Conservation (phyloP, 2,797 vertebrate species). For the Pachyuromys duprasi region DNA sequence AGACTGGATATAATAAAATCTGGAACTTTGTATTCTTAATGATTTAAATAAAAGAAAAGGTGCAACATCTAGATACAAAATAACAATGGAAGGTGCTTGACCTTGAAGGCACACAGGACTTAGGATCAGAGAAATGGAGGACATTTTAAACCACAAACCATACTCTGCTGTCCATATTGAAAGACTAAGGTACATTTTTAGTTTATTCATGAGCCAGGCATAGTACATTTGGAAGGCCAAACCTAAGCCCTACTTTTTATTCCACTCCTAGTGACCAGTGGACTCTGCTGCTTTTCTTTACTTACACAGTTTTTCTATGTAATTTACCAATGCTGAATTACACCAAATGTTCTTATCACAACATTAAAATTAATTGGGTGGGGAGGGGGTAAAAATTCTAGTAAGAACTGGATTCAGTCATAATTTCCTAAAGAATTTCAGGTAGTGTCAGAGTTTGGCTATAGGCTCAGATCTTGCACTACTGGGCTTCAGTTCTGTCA, state of each 20-base stretch:
- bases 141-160: neutral
- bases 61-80: constrained; percentile 13
- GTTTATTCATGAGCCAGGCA: neutral
- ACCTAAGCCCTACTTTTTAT: neutral
- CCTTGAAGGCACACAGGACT: neutral
- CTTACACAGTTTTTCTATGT: neutral
- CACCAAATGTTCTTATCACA: neutral
- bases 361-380: constrained; percentile 22
- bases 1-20: constrained; percentile 34
- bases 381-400: neutral
- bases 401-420: neutral
- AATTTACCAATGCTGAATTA: constrained; percentile 4
- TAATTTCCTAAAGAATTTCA: neutral
- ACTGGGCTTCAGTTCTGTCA: neutral
- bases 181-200: constrained; percentile 56
- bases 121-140: neutral
- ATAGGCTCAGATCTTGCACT: neutral
- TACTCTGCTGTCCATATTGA: neutral
- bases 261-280: neutral
- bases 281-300: constrained; percentile 12
- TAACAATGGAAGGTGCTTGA: neutral
- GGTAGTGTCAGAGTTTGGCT: neutral
- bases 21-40: neutral
- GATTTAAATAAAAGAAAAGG: constrained; percentile 20
- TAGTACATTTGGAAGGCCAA: neutral